Conservation (phyloP, 1,140 invertebrate species). For the Dolichoris vasculosae region DNA sequence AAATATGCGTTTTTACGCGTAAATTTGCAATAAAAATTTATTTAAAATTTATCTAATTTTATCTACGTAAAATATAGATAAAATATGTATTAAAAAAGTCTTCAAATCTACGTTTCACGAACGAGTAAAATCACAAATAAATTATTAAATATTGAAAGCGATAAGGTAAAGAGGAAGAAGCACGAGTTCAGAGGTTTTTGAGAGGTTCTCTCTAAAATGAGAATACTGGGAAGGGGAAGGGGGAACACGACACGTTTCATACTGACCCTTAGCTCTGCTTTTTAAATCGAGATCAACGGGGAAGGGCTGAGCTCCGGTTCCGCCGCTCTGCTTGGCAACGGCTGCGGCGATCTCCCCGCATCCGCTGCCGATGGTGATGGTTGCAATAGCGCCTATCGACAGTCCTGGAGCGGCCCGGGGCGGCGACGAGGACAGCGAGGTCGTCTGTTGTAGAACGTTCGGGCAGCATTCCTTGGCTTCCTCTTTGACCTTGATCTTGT, state of each 20-base stretch:
- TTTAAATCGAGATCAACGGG: constrained; percentile 65
- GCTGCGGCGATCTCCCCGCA: constrained; percentile 53
- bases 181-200: too few species aligned
- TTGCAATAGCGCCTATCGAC: constrained; percentile 58
- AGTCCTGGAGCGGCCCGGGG: constrained; percentile 50
- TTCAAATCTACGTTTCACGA: too few species aligned
- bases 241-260: background rate
- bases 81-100: too few species aligned
- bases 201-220: background rate
- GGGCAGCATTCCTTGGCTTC: constrained; percentile 67
- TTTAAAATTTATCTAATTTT: too few species aligned
- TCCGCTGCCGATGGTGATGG: constrained; percentile 54
- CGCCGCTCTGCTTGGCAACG: constrained; percentile 55
- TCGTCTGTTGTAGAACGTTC: constrained; percentile 51
- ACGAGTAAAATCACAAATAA: too few species aligned
- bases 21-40: too few species aligned
- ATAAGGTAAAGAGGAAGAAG: too few species aligned
- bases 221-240: background rate
- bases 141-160: too few species aligned
- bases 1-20: too few species aligned
- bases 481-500: constrained; percentile 72
- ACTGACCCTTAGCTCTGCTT: constrained; percentile 62
- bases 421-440: constrained; percentile 51
- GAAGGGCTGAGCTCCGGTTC: background rate
- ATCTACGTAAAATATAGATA: too few species aligned